phyloP scores from a whole-genome alignment of 2,113 vertebrate genomes.

The Myotis yumanensis region DNA sequence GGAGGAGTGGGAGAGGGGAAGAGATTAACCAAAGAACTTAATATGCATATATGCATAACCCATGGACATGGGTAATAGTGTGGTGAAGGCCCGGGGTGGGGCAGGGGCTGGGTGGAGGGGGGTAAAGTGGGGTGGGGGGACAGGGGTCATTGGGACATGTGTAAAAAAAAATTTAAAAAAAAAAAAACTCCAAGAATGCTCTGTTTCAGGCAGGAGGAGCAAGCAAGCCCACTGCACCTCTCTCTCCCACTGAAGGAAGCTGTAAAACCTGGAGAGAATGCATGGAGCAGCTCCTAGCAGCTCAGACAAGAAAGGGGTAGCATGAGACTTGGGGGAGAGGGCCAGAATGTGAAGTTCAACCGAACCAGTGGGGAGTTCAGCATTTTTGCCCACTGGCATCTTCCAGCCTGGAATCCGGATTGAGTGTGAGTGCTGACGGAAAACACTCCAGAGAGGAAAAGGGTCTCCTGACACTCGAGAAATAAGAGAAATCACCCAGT shows the following conservation, averaged over 20 bases:
- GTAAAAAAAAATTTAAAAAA: neutral
- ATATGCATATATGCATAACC: too few species aligned
- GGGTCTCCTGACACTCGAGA: neutral
- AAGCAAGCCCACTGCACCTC: neutral
- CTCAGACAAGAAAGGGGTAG: neutral
- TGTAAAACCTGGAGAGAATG: neutral
- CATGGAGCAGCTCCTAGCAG: neutral
- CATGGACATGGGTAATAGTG: too few species aligned
- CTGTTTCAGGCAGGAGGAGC: too few species aligned
- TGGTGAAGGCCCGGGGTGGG: too few species aligned
- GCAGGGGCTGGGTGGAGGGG: too few species aligned
- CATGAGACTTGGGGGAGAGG: neutral
- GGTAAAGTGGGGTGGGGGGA: too few species aligned
- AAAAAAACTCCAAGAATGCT: neutral
- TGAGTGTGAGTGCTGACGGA: neutral
- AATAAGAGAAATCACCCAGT: neutral
- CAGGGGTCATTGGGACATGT: too few species aligned
- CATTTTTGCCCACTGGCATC: neutral
- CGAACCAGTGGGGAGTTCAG: neutral
- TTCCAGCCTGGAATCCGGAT: neutral
- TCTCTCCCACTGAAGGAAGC: neutral
- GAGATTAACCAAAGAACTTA: too few species aligned
- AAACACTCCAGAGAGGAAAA: neutral
- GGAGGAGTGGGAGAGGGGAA: too few species aligned
- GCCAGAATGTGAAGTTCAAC: neutral